Evolutionary conservation across 2,888 invertebrate species (phyloP), one percentile per base, ranked within the genome.

Genomic region (Pandemis corylana): DNA sequence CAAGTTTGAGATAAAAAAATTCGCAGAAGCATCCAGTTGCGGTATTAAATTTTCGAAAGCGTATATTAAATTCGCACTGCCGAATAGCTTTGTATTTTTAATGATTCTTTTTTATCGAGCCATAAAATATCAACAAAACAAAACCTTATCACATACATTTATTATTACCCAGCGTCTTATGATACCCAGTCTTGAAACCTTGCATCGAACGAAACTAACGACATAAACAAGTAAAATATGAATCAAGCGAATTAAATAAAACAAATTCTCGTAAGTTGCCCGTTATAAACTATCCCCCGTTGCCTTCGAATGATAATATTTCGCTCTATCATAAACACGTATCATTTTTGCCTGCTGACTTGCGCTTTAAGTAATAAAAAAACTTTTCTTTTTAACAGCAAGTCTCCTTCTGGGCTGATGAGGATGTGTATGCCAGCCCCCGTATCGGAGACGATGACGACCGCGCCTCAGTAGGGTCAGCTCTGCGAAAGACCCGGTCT

Each of bases 401-500:
- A 96, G 97, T 97, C 12, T 96, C 97, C 75, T 96, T 97, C 84
- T 97, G 97, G 97, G 95, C 96, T 75, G 97, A 97, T 79, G 97
- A 97, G 81, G 97, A 97, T 77, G 94, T 96, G 13, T 96, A 96
- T 86, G 96, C 96, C 20, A 96, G 95, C 81, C 96, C 96, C 7
- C 91, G 96, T 51, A 82, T 83, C 1, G 93, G 93, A 0, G 97
- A 97, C 78, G 97, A 98, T 20, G 95, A 96, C 69, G 97, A 97
- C 84, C 91, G 96, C 56, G 95, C 96, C 56, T 97, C 97, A 68
- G 95, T 97, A 77, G 96, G 96, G 53, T 97, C 97, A 4, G 97
- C 97, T 81, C 89, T 98, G 81, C 95, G 98, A 82, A 98, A 98
- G 91, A 97, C 98, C 12, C 96, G 97, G 84, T 98, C 98, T 78